A percentile compares a stretch with the other conserved stretches of the same genome.
These are phyloP conservation scores for Agrypnus murinus DNA, from an alignment of 2,888 invertebrate species.

Conservation along the genomic window DNA sequence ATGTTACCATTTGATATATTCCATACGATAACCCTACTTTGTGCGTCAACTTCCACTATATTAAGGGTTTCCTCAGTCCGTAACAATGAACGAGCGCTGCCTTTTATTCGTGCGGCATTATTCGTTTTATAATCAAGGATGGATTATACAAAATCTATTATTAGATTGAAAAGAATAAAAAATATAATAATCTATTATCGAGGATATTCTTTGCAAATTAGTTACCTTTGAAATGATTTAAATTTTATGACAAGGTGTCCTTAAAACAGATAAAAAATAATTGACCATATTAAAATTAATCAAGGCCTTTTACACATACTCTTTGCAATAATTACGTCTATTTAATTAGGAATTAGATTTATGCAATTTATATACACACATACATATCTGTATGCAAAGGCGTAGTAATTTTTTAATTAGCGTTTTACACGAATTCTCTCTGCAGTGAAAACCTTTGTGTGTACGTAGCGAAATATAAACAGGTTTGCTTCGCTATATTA, in stretches of 20 bases:
- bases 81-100: too few relatives aligned
- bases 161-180: too few relatives aligned
- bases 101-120: too few relatives aligned
- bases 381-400: slow-evolving; percentile 18
- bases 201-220: slow-evolving; percentile 12
- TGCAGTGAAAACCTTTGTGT: slow-evolving; percentile 29
- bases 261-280: slow-evolving; percentile 37
- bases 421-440: slow-evolving; percentile 30
- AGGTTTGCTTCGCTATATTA: slow-evolving; percentile 35
- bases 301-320: slow-evolving; percentile 40
- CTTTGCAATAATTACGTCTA: slow-evolving; percentile 37
- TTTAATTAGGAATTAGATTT: slow-evolving; percentile 47
- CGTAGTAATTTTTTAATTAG: slow-evolving; percentile 45
- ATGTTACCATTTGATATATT: too few relatives aligned
- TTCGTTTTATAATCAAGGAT: too few relatives aligned
- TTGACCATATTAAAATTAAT: slow-evolving; percentile 45
- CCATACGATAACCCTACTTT: too few relatives aligned
- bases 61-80: too few relatives aligned
- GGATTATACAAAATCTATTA: too few relatives aligned
- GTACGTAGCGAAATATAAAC: slow-evolving; percentile 44
- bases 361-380: slow-evolving; percentile 33
- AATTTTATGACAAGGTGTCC: slow-evolving; percentile 45
- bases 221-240: slow-evolving; percentile 14
- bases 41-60: too few relatives aligned
- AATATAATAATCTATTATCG: too few relatives aligned